Base-by-base conservation (phyloP, 2,113 vertebrate species). In the Hippoglossus stenolepis region DNA sequence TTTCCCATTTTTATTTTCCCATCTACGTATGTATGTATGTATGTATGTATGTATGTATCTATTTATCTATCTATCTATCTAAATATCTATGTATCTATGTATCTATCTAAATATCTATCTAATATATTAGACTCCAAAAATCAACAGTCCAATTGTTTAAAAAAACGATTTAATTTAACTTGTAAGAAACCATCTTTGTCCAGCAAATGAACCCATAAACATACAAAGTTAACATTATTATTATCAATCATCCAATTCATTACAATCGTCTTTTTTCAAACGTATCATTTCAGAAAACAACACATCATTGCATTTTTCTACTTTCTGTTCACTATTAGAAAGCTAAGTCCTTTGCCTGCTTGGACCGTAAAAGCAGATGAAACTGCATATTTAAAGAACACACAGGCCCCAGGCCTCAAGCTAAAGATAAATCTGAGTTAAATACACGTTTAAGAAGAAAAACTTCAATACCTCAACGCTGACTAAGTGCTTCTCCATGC, bases 131-230 rank as follows among this genome's bases (percentile, higher is more conserved):
- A 87, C 79, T 56, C 26, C 26, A 73, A 68, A 66, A 60, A 82
- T 15, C n/a, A 76, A 40, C 47, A 12, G 59, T 75, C 75, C 80
- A 88, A 85, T 83, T 83, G 56, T 70, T 84, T 80, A 57, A 57
- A 79, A 90, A 28, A 91, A 75, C 60, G 18, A 83, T 93, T 94
- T 93, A 92, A 87, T 94, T 94, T 89, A 92, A 90, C 73, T 88
- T 85, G 85, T 91, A 91, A 67, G 84, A 90, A 87, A 85, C 57
- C 77, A 91, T 89, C 83, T 94, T 95, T 94, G 93, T 90, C 94
- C 94, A 92, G 94, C 94, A 95, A 94, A 95, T 94, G 45, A 94
- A 88, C 79, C 70, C 56, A 83, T 31, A 84, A 67, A 73, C 82
- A 81, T 80, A 90, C 73, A 85, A 59, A 85, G 82, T 86, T 13